A percentile compares a stretch with the other conserved stretches of the same genome.
Evolutionary conservation across 2,888 invertebrate species (phyloP).

Genomic region (Amiota mariae): DNA sequence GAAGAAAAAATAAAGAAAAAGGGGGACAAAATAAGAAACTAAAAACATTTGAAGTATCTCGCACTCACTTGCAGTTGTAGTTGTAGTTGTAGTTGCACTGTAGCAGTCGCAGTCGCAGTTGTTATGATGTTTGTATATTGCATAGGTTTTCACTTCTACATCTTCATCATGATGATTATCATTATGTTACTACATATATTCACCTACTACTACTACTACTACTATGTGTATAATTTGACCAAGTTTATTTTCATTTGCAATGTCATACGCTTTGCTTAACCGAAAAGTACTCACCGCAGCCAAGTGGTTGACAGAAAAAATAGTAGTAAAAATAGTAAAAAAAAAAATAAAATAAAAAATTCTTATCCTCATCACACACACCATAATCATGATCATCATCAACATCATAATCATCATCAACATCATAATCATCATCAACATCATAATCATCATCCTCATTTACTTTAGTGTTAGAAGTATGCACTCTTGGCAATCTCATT

Average conservation of each 20-base stretch:
- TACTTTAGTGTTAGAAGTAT: too few relatives aligned
- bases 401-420: too few relatives aligned
- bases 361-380: too few relatives aligned
- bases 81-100: too few relatives aligned
- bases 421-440: too few relatives aligned
- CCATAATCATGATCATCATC: too few relatives aligned
- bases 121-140: neutral
- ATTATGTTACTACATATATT: slow-evolving; percentile 5
- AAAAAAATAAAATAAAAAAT: too few relatives aligned
- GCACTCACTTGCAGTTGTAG: too few relatives aligned
- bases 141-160: slow-evolving; percentile 1
- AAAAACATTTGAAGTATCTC: neutral
- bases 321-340: too few relatives aligned
- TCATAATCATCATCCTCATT: too few relatives aligned
- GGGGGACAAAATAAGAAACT: neutral
- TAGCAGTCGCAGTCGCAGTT: neutral
- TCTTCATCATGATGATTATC: slow-evolving; percentile 43
- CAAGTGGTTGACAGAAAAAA: neutral
- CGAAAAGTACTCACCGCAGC: slow-evolving; percentile 13
- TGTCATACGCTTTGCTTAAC: slow-evolving; percentile 40
- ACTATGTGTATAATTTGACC: slow-evolving; percentile 20
- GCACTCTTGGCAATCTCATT: too few relatives aligned
- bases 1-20: neutral
- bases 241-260: slow-evolving; percentile 52
- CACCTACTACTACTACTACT: too few relatives aligned